Percentiles rank a stretch among this genome's conserved stretches.
phyloP scores from a whole-genome alignment of 2,888 invertebrate species.

The Synanthedon vespiformis region DNA sequence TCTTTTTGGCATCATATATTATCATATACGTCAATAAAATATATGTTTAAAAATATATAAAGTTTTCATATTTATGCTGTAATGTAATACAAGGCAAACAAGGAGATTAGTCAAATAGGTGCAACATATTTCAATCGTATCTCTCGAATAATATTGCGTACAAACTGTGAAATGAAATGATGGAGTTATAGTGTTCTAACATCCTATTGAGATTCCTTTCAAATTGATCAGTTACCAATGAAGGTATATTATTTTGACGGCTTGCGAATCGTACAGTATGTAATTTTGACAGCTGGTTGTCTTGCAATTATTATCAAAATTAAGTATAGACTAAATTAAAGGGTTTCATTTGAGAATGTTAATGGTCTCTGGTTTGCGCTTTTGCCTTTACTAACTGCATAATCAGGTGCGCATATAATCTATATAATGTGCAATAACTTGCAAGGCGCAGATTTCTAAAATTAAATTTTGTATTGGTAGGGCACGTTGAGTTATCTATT shows the following conservation, averaged over 20 bases:
- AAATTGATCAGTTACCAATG: conserved; percentile 5
- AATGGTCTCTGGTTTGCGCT: background rate
- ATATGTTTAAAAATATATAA: no score
- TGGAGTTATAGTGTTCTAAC: background rate
- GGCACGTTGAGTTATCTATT: no score
- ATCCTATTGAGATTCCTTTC: background rate
- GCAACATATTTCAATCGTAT: no score
- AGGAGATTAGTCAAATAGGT: no score
- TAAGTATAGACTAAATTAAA: background rate
- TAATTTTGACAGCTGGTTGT: conserved; percentile 7
- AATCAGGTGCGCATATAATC: no score
- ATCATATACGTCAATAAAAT: no score
- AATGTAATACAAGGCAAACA: no score
- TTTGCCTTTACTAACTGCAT: background rate
- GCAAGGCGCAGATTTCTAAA: no score
- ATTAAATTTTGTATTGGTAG: no score
- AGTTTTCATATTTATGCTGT: no score
- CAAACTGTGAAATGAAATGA: background rate
- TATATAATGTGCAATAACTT: no score
- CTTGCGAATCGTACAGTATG: conserved; percentile 4
- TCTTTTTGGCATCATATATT: no score
- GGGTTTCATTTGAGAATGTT: background rate
- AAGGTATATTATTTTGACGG: conserved; percentile 5
- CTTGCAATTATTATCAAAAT: conserved; percentile 1
- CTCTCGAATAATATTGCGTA: background rate